Percentiles rank a stretch among this genome's conserved stretches.
phyloP scores from a whole-genome alignment of 2,797 vertebrate species.

The Danio tinwini region DNA sequence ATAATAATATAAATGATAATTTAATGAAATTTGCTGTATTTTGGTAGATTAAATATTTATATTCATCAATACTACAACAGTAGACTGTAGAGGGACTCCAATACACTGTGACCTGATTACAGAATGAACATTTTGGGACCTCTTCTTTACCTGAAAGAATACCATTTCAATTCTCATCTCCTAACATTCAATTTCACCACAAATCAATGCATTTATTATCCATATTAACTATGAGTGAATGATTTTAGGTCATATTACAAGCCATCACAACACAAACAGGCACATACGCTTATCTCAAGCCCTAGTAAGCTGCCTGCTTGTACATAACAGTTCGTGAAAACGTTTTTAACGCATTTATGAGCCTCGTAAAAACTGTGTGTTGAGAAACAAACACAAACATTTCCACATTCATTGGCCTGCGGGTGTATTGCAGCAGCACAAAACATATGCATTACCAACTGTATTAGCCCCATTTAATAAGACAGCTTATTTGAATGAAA shows the following conservation, averaged over 20 bases:
- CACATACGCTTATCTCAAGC: too few species aligned
- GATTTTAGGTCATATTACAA: neutral
- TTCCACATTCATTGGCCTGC: slow-evolving; percentile 35
- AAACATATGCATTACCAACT: slow-evolving; percentile 5
- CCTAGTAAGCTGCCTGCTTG: neutral
- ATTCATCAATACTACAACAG: neutral
- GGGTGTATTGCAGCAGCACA: slow-evolving; percentile 19
- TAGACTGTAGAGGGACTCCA: neutral
- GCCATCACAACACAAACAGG: slow-evolving; percentile 1
- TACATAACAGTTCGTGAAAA: neutral
- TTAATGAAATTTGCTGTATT: neutral
- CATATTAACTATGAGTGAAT: neutral
- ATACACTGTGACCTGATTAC: slow-evolving; percentile 1
- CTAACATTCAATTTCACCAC: neutral
- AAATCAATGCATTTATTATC: neutral
- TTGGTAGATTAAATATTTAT: neutral
- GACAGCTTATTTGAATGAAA: slow-evolving; percentile 18
- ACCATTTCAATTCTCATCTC: neutral
- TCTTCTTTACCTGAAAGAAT: neutral
- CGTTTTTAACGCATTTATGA: neutral
- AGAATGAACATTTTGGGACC: neutral
- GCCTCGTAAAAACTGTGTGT: neutral
- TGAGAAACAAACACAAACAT: slow-evolving; percentile 35
- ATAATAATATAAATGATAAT: too few species aligned
- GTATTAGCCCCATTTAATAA: neutral